These are phyloP conservation scores for Glaucopsyche alexis DNA, from an alignment of 2,888 invertebrate species.

Conservation along the genomic window DNA sequence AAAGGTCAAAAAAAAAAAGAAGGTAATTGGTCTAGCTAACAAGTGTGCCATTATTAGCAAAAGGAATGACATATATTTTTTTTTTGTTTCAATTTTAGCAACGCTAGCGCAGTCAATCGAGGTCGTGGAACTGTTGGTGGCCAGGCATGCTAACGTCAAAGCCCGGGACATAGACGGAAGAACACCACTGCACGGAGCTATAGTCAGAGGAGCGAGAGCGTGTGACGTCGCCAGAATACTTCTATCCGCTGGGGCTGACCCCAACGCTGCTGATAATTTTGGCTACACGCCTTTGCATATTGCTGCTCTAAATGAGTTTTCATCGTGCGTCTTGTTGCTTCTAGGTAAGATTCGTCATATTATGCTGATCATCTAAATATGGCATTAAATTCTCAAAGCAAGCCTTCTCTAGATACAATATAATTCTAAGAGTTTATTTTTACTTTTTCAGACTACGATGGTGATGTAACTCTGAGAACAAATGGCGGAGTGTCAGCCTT, in stretches of 20 bases:
- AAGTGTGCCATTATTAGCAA: no score
- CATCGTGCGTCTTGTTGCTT: conserved; percentile 85
- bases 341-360: conserved; percentile 63
- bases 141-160: conserved; percentile 82
- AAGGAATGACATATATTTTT: no score
- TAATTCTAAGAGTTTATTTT: neutral
- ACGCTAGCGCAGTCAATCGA: conserved; percentile 89
- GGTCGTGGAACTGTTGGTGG: conserved; percentile 85
- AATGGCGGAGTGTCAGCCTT: conserved; percentile 90
- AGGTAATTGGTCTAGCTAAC: no score
- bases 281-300: conserved; percentile 92
- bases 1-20: no score
- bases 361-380: neutral
- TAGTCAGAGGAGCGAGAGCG: conserved; percentile 86
- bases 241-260: conserved; percentile 83
- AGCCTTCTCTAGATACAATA: neutral
- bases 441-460: conserved; percentile 82
- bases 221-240: conserved; percentile 85
- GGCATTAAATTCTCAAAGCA: neutral
- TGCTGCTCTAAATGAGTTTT: conserved; percentile 90
- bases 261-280: conserved; percentile 88
- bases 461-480: conserved; percentile 89
- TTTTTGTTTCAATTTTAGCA: conserved; percentile 67
- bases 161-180: conserved; percentile 86
- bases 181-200: conserved; percentile 89